Base-by-base conservation (phyloP, 2,888 invertebrate genomes). In the Gastracanthus pulcherrimus region DNA sequence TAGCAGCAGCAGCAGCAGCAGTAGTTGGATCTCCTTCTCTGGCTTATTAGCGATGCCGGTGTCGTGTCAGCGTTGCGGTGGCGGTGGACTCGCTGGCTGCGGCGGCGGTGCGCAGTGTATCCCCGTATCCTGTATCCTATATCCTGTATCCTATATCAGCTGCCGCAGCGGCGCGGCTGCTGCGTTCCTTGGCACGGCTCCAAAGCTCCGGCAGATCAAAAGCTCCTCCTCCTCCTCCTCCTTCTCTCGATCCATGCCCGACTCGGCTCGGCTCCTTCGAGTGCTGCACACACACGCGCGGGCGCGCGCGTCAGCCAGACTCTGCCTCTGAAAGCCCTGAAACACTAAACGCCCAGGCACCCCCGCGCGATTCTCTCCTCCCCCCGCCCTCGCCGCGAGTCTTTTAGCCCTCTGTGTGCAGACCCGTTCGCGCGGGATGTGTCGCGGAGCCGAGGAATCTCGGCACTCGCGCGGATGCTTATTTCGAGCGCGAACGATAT, bases 151-250 rank as follows among this genome's bases (percentile, higher is more conserved):
- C 76, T 67, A 66, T 81, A 76, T 79, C 80, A 34, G 78, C 77
- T 78, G 79, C 82, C 80, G 84, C 80, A 77, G 71, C 71, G 66
- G 29, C 45, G 70, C 23, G 60, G 70, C 55, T 7, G 41, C 60
- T 51, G 66, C 62, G 45, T 31, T 71, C 83, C 86, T 86, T 91
- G 90, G 90, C 90, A 83, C 78, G 75, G 75, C 85, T 90, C 90
- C 91, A 91, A 88, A 87, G 86, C 87, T 87, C 86, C 84, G 75
- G 84, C 86, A 87, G 89, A 90, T 90, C 90, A 89, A 90, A 90
- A 89, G 88, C 89, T 88, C 87, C 89, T 86, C 29, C 60, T n/a
- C 31, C 69, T 29, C 4, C 89, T 88, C 87, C 89, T 86, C 29
- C 60, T n/a, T 36, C 69, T 29, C 4, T n/a, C 64, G 75, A 72